Evolutionary conservation across 2,113 vertebrate species (phyloP).

Genomic region (Labeo catla): DNA sequence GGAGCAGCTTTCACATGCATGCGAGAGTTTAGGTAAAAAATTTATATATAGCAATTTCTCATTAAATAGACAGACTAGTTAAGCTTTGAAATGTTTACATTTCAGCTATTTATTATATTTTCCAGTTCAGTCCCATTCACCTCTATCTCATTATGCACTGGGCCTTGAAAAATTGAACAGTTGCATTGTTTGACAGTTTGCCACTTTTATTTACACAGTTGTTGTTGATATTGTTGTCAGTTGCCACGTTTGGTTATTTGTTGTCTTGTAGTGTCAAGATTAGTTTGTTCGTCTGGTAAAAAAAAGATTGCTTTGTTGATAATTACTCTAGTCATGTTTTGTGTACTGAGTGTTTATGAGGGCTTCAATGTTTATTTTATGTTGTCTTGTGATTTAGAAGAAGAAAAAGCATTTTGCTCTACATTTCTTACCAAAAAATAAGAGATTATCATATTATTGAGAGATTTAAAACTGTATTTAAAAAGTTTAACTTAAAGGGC

Average conservation of each 20-base stretch:
- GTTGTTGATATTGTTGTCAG: conserved; percentile 9
- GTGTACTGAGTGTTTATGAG: background rate
- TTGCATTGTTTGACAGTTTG: conserved; percentile 20
- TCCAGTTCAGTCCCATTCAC: background rate
- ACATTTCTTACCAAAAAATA: too few species aligned
- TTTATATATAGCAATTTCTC: background rate
- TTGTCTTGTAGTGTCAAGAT: background rate
- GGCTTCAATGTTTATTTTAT: background rate
- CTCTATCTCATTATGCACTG: background rate
- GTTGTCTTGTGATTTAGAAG: background rate
- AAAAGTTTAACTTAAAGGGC: too few species aligned
- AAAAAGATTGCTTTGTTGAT: background rate
- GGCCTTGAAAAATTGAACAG: background rate
- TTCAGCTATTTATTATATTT: background rate
- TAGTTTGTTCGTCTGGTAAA: background rate
- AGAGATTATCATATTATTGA: too few species aligned
- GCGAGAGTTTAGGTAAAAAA: background rate
- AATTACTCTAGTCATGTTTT: background rate
- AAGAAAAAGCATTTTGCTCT: background rate
- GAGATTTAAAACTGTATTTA: too few species aligned
- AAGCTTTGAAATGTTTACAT: background rate
- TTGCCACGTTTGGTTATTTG: background rate
- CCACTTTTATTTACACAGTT: background rate
- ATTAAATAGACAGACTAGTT: background rate
- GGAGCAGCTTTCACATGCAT: background rate